Conservation (phyloP, 2,888 invertebrate genomes). For the Notodonta ziczac region DNA sequence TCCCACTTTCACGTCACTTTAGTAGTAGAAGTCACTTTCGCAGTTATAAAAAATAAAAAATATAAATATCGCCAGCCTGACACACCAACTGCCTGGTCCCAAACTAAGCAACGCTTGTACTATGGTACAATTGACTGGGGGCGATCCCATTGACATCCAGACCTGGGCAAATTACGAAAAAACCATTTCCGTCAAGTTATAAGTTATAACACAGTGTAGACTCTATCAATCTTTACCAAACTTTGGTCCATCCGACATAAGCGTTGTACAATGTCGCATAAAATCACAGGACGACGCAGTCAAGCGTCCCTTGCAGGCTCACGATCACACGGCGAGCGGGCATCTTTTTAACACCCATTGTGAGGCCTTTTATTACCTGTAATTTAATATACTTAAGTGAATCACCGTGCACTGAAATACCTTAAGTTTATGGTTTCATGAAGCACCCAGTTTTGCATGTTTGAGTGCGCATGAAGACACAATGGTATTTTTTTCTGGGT, state of each 20-base stretch:
- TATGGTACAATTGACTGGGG: too few relatives aligned
- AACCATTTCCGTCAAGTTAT: too few relatives aligned
- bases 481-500: conserved; percentile 11
- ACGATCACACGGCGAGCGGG: conserved; percentile 37
- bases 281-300: conserved; percentile 53
- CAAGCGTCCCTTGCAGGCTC: conserved; percentile 45
- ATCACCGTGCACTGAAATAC: conserved; percentile 55
- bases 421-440: conserved; percentile 63
- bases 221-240: too few relatives aligned
- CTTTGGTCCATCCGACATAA: conserved; percentile 6
- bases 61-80: too few relatives aligned
- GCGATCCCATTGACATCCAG: too few relatives aligned
- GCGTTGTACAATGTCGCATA: conserved; percentile 60
- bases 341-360: conserved; percentile 60
- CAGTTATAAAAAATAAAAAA: too few relatives aligned
- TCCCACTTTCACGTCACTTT: too few relatives aligned
- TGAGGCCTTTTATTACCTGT: conserved; percentile 69
- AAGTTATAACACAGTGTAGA: too few relatives aligned
- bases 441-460: conserved; percentile 47
- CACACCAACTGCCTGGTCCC: too few relatives aligned
- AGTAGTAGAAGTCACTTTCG: too few relatives aligned
- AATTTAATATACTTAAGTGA: conserved; percentile 74
- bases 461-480: conserved; percentile 37
- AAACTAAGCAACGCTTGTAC: too few relatives aligned
- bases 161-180: too few relatives aligned